Conservation (phyloP, 2,113 vertebrate species). For the Proterorhinus semilunaris region DNA sequence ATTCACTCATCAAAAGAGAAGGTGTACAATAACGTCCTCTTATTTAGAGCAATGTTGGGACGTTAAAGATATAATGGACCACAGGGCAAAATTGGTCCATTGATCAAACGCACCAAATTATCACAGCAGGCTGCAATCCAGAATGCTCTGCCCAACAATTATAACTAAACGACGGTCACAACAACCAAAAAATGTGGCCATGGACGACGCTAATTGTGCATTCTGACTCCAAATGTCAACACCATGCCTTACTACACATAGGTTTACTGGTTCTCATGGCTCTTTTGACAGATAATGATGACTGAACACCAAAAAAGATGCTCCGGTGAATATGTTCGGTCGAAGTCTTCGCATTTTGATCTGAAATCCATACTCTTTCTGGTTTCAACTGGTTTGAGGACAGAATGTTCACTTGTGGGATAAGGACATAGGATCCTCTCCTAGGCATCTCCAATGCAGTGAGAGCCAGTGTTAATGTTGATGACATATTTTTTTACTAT, state of each 20-base stretch:
- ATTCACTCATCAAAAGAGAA: not conserved
- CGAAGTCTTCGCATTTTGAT: too few species aligned
- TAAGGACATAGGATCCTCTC: too few species aligned
- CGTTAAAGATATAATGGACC: not conserved
- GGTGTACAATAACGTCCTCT: not conserved
- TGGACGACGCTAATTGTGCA: not conserved
- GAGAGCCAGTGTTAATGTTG: too few species aligned
- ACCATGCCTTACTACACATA: not conserved
- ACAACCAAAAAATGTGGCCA: not conserved
- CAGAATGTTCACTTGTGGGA: too few species aligned
- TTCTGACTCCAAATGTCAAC: not conserved
- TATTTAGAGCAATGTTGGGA: not conserved
- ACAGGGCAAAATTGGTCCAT: not conserved
- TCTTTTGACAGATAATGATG: not conserved
- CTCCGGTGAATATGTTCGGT: too few species aligned
- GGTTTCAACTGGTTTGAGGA: too few species aligned
- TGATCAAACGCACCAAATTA: not conserved
- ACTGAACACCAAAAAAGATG: too few species aligned
- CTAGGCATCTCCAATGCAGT: too few species aligned
- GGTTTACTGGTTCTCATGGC: not conserved
- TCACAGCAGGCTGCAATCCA: not conserved
- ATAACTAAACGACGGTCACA: not conserved
- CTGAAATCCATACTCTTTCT: too few species aligned
- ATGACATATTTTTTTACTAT: too few species aligned
- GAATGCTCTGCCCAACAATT: not conserved